Conservation (phyloP, 2,888 invertebrate genomes). For the Amiota communis region DNA sequence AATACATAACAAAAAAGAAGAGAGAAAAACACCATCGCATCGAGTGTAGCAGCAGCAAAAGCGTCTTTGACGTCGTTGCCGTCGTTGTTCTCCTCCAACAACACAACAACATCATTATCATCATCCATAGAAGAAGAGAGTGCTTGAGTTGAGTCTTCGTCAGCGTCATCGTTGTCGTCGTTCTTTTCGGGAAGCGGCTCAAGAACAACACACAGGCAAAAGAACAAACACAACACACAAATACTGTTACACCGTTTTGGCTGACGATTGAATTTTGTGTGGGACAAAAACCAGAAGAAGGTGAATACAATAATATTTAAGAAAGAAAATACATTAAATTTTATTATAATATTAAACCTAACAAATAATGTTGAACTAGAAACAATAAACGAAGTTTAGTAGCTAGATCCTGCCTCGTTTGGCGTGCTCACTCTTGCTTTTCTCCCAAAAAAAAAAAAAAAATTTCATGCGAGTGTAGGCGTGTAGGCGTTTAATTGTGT, state of each 20-base stretch:
- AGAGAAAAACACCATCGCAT: background rate
- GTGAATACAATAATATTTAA: constrained; percentile 1
- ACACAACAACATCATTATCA: background rate
- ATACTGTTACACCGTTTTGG: constrained; percentile 14
- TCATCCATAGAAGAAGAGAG: background rate
- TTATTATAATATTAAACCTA: background rate
- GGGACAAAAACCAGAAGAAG: background rate
- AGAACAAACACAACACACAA: background rate
- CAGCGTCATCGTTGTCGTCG: too few relatives aligned
- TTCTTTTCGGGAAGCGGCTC: background rate
- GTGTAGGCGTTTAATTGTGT: too few relatives aligned
- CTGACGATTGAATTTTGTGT: background rate
- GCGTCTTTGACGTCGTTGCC: background rate
- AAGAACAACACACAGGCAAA: constrained; percentile 8
- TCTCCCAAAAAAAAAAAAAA: background rate
- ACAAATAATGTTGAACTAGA: background rate
- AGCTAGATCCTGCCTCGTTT: background rate
- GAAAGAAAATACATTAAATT: constrained; percentile 8
- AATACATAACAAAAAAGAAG: constrained; percentile 60
- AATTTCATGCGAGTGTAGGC: too few relatives aligned
- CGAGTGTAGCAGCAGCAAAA: constrained; percentile 7
- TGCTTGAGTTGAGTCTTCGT: background rate
- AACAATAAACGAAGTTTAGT: background rate
- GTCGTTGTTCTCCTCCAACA: background rate
- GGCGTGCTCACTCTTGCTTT: background rate